Base-by-base conservation (phyloP, 2,888 invertebrate species). In the Dolomedes plantarius region DNA sequence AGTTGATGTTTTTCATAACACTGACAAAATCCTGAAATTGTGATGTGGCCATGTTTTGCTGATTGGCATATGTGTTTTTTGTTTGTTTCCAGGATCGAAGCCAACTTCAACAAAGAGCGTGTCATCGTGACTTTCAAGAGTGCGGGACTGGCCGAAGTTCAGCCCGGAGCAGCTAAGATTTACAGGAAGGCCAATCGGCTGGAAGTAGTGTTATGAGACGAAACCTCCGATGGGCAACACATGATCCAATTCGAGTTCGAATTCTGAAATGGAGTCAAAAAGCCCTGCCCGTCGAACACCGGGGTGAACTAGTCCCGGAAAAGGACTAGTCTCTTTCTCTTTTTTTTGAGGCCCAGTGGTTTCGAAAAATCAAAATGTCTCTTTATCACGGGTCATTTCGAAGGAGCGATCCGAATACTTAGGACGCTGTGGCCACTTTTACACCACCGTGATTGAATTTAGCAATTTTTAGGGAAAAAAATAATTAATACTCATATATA, bases 91-190 rank as follows among this genome's bases (percentile, higher is more conserved):
- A 96, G 95, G 91, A 96, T 96, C 92, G 95, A 96, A 92, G 95
- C 95, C 31, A 95, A 95, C 92, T 95, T 96, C 91, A 95, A 95
- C 7, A 94, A 95, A 90, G 95, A 95, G 92, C 94, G 94, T 89
- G 95, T 96, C 89, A 94, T 95, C 89, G 94, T 96, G 90, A 93
- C 94, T 88, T 96, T 96, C 92, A 94, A 94, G 91, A 94, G 94
- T 90, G 91, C 93, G 89, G 94, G 94, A 41, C 90, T 94, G 89
- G 93, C 94, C 11, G 94, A 94, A 89, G 92, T 94, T 86, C 93
- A 93, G 89, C 94, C 94, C 67, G 94, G 94, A 36, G 94, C 94
- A 89, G 94, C 94, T 82, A 93, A 94, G 90, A 94, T 95, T 86
- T 91, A 93, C 88, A 92, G 95, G 86, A 94, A 94, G 91, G 94